Base-by-base conservation (phyloP, 2,888 invertebrate genomes). In the Rapana venosa region DNA sequence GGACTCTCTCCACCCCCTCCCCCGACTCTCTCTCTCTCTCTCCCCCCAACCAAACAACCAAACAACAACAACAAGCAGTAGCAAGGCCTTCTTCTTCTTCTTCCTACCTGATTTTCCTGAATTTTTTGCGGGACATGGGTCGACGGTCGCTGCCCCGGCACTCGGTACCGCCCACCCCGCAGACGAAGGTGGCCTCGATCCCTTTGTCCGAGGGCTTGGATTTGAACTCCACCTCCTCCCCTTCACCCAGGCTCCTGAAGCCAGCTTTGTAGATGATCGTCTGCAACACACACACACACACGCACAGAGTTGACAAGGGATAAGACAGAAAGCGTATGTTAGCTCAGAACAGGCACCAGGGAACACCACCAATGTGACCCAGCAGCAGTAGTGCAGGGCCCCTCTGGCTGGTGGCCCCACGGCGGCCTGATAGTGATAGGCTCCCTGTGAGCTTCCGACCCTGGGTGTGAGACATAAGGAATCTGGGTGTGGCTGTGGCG, bases 211-310 rank as follows among this genome's bases (percentile, higher is more conserved):
- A 98, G 92, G 97, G 97, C 95, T 98, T 97, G 96, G 98, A 98
- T 95, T 98, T 98, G 95, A 98, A 98, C 96, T 98, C 98, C 58
- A 98, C 98, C 93, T 97, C 97, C 96, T 98, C 98, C 87, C 98
- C 98, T 94, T 98, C 98, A 1, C 98, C 98, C 93, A 98, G 96
- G 89, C 98, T 98, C 91, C 98, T 97, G 96, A 98, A 98, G 11
- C 98, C 98, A 85, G 97, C 97, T 98, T 98, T 98, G 96, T 98
- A 97, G 94, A 98, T 98, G 91, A 98, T 98, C 94, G 98, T 98
- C 98, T 98, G 97, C 58, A 47, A 47, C 47, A 47, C 4, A 5
- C 2, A 47, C 47, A 47, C 47, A 47, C 8, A 47, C 8, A 47
- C 47, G 8, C 47, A 5, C 8, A 5, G 47, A 47, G 47, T n/a